A percentile compares a stretch with the other conserved stretches of the same genome.
Conservation (phyloP, 1,140 invertebrate species). For the Apis mellifera region DNA sequence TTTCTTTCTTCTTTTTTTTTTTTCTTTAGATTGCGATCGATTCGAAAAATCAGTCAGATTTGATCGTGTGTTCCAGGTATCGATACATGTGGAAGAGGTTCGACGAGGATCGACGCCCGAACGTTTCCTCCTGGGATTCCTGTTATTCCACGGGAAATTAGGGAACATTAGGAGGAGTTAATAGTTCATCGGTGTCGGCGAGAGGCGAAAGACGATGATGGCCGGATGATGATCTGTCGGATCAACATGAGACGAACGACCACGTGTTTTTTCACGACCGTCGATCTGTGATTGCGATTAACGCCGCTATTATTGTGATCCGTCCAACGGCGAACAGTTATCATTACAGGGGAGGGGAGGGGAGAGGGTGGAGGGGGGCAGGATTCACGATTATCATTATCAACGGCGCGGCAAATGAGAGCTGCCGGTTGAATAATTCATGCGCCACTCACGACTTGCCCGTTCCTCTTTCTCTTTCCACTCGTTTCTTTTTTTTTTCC, state of each 20-base stretch:
- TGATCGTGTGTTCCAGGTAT: conserved; percentile 63
- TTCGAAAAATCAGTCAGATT: too few species aligned
- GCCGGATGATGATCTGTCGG: too few species aligned
- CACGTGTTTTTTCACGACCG: background rate
- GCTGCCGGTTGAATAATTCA: conserved; percentile 62
- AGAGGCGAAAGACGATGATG: background rate
- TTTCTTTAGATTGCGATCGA: too few species aligned
- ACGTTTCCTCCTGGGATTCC: conserved; percentile 32
- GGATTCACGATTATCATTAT: conserved; percentile 61
- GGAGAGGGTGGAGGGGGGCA: too few species aligned
- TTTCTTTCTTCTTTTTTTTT: too few species aligned
- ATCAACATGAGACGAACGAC: background rate
- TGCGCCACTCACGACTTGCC: conserved; percentile 25
- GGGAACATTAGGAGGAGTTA: background rate
- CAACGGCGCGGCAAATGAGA: conserved; percentile 37
- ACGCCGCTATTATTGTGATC: conserved; percentile 50
- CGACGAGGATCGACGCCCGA: conserved; percentile 22
- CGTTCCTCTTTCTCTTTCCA: background rate
- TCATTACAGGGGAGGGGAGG: conserved; percentile 29
- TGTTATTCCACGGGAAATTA: conserved; percentile 26
- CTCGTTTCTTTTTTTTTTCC: background rate
- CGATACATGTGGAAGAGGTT: conserved; percentile 52
- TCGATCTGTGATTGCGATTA: conserved; percentile 25
- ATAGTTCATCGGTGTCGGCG: too few species aligned
- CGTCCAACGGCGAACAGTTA: conserved; percentile 51